phyloP scores from a whole-genome alignment of 2,113 vertebrate species.

The Dendrocopos noguchii region DNA sequence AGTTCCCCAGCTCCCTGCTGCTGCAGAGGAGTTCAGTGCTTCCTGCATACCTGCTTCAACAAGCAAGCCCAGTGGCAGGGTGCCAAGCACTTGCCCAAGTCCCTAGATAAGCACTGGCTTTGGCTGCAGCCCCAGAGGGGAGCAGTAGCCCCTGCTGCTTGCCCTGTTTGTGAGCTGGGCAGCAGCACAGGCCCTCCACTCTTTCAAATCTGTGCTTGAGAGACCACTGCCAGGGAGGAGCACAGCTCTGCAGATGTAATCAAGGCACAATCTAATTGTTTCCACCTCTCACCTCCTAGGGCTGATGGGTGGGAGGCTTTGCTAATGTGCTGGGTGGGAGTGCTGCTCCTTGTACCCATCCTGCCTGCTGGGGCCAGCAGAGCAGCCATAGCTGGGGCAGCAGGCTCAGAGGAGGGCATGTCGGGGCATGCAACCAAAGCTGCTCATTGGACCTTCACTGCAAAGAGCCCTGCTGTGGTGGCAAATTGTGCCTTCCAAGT shows the following conservation, averaged over 20 bases:
- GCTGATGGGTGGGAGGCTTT: background rate
- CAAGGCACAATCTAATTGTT: accelerated
- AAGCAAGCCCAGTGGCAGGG: accelerated
- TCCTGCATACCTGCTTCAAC: background rate
- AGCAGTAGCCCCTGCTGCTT: background rate
- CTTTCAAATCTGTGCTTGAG: accelerated
- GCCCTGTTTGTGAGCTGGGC: accelerated
- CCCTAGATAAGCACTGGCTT: background rate
- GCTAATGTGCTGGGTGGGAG: background rate
- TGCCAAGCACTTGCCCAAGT: background rate
- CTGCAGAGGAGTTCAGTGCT: accelerated
- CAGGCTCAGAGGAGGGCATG: background rate
- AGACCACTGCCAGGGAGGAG: accelerated
- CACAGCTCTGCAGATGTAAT: background rate
- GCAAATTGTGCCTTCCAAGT: too few relatives aligned
- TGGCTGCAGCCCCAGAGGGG: accelerated
- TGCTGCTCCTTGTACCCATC: background rate
- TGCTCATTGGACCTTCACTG: background rate
- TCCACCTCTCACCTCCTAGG: background rate
- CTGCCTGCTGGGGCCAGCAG: background rate
- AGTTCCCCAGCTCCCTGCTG: background rate
- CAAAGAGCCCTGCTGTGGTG: accelerated
- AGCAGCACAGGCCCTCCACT: accelerated
- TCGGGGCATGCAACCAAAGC: accelerated
- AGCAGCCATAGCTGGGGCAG: background rate